Evolutionary conservation across 2,888 invertebrate genomes (phyloP).

Genomic region (Ceraclea dissimilis): DNA sequence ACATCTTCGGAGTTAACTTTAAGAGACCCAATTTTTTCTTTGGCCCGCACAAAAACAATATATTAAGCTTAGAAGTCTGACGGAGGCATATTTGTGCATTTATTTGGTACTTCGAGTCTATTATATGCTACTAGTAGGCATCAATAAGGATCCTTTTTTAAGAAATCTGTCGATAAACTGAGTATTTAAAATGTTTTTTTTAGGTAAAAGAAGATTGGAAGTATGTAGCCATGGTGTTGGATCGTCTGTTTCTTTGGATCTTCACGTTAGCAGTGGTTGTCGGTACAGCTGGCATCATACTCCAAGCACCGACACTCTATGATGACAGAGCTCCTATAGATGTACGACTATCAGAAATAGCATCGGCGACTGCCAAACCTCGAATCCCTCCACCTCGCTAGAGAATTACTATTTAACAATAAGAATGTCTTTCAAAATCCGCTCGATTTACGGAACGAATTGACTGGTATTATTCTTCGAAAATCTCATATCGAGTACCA

Average conservation of each 20-base stretch:
- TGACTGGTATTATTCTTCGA: no score
- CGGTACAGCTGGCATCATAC: slow-evolving; percentile 88
- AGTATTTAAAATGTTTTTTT: no score
- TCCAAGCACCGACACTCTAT: slow-evolving; percentile 91
- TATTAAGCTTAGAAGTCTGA: no score
- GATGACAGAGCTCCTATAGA: slow-evolving; percentile 85
- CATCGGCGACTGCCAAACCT: slow-evolving; percentile 81
- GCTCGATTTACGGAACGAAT: neutral
- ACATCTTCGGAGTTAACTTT: no score
- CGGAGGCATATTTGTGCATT: no score
- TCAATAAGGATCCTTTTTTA: no score
- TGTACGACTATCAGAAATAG: slow-evolving; percentile 82
- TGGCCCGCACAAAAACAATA: no score
- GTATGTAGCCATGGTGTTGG: slow-evolving; percentile 96
- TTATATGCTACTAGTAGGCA: no score
- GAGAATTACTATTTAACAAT: neutral
- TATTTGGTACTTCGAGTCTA: no score
- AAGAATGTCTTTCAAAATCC: neutral
- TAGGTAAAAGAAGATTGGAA: slow-evolving; percentile 98
- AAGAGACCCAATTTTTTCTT: no score
- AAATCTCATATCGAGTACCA: no score
- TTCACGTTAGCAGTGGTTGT: slow-evolving; percentile 93
- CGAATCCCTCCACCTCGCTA: slow-evolving; percentile 22
- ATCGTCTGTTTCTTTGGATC: slow-evolving; percentile 94
- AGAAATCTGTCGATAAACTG: no score